These are phyloP conservation scores for Brachionus sp. DNA, from an alignment of 1,140 invertebrate genomes.

Conservation along the genomic window DNA sequence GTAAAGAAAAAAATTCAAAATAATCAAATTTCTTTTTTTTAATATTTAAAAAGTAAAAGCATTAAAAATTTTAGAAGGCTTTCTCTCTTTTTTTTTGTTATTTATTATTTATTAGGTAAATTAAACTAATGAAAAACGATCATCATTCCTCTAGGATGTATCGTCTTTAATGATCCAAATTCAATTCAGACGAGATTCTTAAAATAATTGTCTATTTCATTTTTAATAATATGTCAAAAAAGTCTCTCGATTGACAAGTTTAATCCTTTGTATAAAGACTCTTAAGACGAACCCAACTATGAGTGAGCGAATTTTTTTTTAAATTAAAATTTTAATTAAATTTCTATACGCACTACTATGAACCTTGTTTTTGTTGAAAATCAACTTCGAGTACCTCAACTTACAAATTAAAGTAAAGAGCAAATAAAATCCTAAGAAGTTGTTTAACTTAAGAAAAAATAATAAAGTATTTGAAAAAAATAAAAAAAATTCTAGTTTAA, in stretches of 20 bases:
- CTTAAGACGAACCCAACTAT: not conserved
- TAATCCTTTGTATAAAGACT: not conserved
- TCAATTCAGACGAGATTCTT: not conserved
- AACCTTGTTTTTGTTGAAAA: not conserved
- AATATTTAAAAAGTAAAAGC: not conserved
- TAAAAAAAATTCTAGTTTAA: not conserved
- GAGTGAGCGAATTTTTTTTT: not conserved
- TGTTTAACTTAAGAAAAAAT: not conserved
- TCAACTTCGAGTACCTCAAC: not conserved
- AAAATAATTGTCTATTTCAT: not conserved
- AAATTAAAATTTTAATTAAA: not conserved
- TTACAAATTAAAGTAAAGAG: not conserved
- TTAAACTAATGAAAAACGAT: not conserved
- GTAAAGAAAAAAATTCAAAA: not conserved
- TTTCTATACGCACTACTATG: not conserved
- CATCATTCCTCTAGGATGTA: not conserved
- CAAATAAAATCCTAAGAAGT: not conserved
- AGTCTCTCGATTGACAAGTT: not conserved
- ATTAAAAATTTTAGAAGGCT: not conserved
- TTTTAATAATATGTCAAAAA: not conserved
- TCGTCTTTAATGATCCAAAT: not conserved
- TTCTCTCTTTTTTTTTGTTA: not conserved
- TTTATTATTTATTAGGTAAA: not conserved
- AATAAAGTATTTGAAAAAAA: not conserved
- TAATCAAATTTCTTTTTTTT: not conserved